These are phyloP conservation scores for Diplolepis rosae DNA, from an alignment of 2,888 invertebrate species.

Conservation along the genomic window DNA sequence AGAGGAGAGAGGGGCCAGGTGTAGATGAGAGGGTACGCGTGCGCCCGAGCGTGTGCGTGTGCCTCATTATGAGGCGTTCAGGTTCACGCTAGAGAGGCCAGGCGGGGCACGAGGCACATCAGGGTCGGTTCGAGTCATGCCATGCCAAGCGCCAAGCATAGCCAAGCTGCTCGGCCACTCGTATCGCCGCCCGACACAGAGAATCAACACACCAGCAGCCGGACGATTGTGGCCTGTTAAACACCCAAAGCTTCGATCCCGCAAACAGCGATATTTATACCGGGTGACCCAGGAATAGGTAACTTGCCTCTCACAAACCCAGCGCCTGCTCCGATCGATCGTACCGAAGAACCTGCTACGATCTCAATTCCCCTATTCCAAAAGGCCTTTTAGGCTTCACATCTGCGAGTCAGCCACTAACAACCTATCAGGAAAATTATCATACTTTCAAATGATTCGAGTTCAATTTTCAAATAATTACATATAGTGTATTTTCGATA, in stretches of 20 bases:
- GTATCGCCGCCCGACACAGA: conserved; percentile 42
- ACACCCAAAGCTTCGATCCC: conserved; percentile 67
- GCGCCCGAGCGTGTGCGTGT: conserved; percentile 63
- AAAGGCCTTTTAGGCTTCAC: conserved; percentile 15
- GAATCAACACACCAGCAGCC: conserved; percentile 64
- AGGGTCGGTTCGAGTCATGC: conserved; percentile 41
- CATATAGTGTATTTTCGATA: no score
- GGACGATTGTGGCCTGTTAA: conserved; percentile 68
- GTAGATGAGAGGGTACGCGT: conserved; percentile 56
- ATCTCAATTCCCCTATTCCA: conserved; percentile 24
- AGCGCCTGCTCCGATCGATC: conserved; percentile 28
- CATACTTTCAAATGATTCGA: no score
- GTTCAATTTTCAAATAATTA: no score
- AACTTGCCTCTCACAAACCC: conserved; percentile 13
- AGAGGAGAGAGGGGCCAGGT: conserved; percentile 38
- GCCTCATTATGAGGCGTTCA: conserved; percentile 67
- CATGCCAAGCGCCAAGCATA: conserved; percentile 44
- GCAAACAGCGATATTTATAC: conserved; percentile 63
- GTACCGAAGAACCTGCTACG: conserved; percentile 12
- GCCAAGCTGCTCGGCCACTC: conserved; percentile 54
- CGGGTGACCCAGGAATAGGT: conserved; percentile 58
- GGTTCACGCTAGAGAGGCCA: conserved; percentile 53
- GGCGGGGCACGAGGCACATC: conserved; percentile 41
- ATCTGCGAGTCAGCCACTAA: background rate
- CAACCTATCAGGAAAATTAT: background rate